Evolutionary conservation across 2,888 invertebrate species (phyloP).

Genomic region (Trachelus iudaicus): DNA sequence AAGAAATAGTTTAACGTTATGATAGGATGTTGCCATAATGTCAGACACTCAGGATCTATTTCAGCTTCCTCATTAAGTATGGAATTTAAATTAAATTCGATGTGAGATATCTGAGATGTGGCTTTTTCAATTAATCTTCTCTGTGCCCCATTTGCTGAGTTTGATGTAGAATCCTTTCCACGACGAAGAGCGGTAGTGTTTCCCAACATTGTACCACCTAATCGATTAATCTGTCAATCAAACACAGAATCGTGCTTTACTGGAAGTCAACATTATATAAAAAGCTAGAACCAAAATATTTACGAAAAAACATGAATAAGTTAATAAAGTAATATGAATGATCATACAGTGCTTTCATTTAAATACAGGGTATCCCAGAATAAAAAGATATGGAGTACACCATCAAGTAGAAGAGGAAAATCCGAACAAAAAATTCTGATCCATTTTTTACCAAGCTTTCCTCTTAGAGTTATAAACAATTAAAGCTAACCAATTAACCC

Average conservation of each 20-base stretch:
- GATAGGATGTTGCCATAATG: slow-evolving; percentile 61
- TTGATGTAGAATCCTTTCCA: slow-evolving; percentile 47
- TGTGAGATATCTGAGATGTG: slow-evolving; percentile 6
- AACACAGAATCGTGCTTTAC: slow-evolving; percentile 5
- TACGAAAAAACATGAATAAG: not conserved
- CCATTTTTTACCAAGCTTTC: no score
- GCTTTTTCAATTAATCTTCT: slow-evolving; percentile 24
- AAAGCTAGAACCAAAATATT: not conserved
- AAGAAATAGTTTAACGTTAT: slow-evolving; percentile 60
- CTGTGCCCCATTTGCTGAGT: slow-evolving; percentile 46
- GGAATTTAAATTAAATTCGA: slow-evolving; percentile 7
- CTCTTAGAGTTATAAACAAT: no score
- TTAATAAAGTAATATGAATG: not conserved
- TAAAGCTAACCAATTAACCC: no score
- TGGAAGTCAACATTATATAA: not conserved
- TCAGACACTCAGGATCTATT: slow-evolving; percentile 57
- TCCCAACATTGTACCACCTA: slow-evolving; percentile 53
- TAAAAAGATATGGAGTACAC: no score
- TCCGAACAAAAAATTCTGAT: no score
- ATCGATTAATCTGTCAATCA: slow-evolving; percentile 50
- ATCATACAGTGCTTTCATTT: not conserved
- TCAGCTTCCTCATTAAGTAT: slow-evolving; percentile 25
- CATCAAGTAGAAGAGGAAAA: no score
- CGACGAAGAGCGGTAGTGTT: slow-evolving; percentile 53
- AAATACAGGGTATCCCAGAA: not conserved